phyloP scores from a whole-genome alignment of 1,140 invertebrate genomes.

The Heliconius nattereri region DNA sequence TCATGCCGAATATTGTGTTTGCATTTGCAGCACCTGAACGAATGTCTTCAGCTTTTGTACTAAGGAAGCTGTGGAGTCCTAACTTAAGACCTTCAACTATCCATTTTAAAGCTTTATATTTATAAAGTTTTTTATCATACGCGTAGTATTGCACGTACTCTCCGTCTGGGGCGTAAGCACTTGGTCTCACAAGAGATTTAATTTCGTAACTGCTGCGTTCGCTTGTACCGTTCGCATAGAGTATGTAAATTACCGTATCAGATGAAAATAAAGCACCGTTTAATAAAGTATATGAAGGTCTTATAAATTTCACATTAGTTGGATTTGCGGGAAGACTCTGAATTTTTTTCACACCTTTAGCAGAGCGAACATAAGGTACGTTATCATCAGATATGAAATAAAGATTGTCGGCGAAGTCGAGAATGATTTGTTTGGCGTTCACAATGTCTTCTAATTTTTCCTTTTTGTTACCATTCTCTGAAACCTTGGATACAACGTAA shows the following conservation, averaged over 20 bases:
- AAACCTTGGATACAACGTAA: conserved; percentile 55
- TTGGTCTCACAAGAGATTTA: conserved; percentile 43
- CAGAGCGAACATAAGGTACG: conserved; percentile 44
- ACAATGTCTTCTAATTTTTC: conserved; percentile 48
- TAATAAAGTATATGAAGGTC: conserved; percentile 52
- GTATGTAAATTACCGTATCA: conserved; percentile 46
- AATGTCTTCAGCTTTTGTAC: too few relatives aligned
- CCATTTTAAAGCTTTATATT: conserved; percentile 34
- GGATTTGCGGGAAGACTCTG: conserved; percentile 47
- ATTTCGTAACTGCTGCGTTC: conserved; percentile 43
- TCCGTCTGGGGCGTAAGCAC: conserved; percentile 56
- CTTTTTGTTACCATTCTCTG: conserved; percentile 55
- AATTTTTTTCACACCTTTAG: conserved; percentile 48
- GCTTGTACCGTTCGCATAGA: conserved; percentile 50
- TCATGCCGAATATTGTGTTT: too few relatives aligned
- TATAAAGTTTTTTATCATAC: conserved; percentile 62
- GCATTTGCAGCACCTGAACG: too few relatives aligned
- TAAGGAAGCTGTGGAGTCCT: too few relatives aligned
- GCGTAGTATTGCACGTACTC: conserved; percentile 58
- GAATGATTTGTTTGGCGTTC: conserved; percentile 53
- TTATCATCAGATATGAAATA: conserved; percentile 56
- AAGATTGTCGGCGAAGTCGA: conserved; percentile 59
- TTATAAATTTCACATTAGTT: conserved; percentile 42
- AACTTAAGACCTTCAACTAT: too few relatives aligned
- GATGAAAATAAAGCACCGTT: conserved; percentile 44